phyloP scores from a whole-genome alignment of 2,113 vertebrate species.

The Xyliphius kryptos region DNA sequence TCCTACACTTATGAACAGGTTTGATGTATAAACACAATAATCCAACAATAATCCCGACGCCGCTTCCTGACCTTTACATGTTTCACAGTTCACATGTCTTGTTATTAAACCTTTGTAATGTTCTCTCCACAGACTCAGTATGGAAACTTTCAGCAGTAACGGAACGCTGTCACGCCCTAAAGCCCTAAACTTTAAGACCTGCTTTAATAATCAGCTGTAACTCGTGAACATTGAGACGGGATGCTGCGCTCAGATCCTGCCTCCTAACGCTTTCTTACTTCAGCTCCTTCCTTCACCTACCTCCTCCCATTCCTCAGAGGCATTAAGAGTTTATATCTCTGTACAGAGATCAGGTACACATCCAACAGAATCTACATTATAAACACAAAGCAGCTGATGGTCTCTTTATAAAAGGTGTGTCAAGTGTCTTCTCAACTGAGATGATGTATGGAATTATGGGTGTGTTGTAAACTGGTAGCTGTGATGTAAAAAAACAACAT shows the following conservation, averaged over 20 bases:
- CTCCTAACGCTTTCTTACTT: constrained; percentile 8
- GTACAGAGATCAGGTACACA: constrained; percentile 6
- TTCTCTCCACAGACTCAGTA: constrained; percentile 78
- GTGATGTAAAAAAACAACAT: too few relatives aligned
- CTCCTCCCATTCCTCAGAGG: constrained; percentile 22
- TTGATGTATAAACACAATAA: constrained; percentile 21
- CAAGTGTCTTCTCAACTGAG: too few relatives aligned
- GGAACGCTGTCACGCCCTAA: not conserved
- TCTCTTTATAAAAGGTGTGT: constrained; percentile 12
- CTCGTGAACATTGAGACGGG: not conserved
- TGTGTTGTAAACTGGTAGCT: too few relatives aligned
- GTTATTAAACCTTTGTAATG: constrained; percentile 15
- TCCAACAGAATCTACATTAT: not conserved
- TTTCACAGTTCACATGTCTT: not conserved
- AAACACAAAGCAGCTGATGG: not conserved
- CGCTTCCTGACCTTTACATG: too few relatives aligned
- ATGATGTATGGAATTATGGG: too few relatives aligned
- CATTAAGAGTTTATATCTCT: constrained; percentile 13
- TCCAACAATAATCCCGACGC: too few relatives aligned
- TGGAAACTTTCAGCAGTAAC: constrained; percentile 89
- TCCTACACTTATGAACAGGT: constrained; percentile 91
- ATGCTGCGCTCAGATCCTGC: not conserved
- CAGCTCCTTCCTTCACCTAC: constrained; percentile 24
- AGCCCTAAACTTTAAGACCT: too few relatives aligned
- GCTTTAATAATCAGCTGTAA: too few relatives aligned